A percentile compares a stretch with the other conserved stretches of the same genome.
Evolutionary conservation across 1,140 invertebrate genomes (phyloP).

Genomic region (Bicyclus anynana): DNA sequence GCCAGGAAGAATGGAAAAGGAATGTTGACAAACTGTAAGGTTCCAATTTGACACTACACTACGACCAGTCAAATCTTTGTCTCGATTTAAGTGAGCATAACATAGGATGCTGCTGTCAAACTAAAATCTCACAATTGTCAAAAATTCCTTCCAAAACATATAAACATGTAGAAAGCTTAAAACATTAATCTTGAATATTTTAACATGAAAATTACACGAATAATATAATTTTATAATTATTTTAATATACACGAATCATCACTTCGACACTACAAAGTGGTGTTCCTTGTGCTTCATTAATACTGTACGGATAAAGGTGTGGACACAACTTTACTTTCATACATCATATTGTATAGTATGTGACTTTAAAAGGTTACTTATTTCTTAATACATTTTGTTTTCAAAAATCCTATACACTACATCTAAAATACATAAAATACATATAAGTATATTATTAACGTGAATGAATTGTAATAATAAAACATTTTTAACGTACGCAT

Average conservation of each 20-base stretch:
- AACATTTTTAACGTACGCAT: constrained; percentile 44
- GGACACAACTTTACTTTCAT: not conserved
- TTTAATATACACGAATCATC: not conserved
- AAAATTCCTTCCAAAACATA: constrained; percentile 30
- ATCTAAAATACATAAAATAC: constrained; percentile 49
- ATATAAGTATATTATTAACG: constrained; percentile 36
- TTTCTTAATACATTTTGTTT: too few relatives aligned
- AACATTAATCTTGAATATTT: constrained; percentile 2
- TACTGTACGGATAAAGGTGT: constrained; percentile 18
- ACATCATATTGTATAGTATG: constrained; percentile 19
- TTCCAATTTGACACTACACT: constrained; percentile 54
- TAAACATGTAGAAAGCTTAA: constrained; percentile 8
- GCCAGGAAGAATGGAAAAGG: constrained; percentile 54
- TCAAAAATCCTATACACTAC: constrained; percentile 67
- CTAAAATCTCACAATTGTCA: constrained; percentile 44
- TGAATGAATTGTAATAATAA: constrained; percentile 72
- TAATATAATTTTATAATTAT: not conserved
- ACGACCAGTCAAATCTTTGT: constrained; percentile 62
- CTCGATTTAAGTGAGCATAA: constrained; percentile 63
- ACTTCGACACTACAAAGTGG: constrained; percentile 1
- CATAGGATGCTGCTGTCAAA: constrained; percentile 67
- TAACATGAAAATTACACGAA: not conserved
- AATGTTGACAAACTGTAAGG: constrained; percentile 47
- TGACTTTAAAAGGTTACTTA: too few relatives aligned
- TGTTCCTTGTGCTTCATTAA: constrained; percentile 39